Conservation (phyloP, 2,797 vertebrate genomes). For the Limosa lapponica region DNA sequence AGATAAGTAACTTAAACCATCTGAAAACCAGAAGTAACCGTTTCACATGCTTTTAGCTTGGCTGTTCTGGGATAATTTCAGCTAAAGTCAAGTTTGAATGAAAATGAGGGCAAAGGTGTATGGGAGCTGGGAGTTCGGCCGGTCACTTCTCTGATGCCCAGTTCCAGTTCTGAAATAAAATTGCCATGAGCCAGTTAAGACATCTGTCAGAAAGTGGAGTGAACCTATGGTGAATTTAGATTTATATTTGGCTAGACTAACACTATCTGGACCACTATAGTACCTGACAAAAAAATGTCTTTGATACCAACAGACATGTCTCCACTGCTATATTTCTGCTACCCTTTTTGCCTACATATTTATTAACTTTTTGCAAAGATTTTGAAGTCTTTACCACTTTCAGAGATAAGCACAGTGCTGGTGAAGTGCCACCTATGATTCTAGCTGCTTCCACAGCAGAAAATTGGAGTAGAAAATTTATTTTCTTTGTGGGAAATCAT, state of each 20-base stretch:
- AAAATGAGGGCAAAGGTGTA: neutral
- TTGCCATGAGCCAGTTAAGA: neutral
- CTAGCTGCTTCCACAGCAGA: neutral
- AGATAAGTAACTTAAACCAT: neutral
- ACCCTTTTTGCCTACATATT: neutral
- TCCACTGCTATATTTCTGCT: neutral
- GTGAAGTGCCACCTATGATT: neutral
- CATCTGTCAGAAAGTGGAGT: neutral
- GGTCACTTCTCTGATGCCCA: neutral
- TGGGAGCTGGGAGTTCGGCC: neutral
- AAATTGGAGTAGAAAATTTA: neutral
- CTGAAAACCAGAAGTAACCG: neutral
- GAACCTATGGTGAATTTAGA: neutral
- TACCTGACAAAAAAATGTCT: neutral
- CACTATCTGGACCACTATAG: rapidly evolving
- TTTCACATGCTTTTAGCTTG: neutral
- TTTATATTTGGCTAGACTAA: neutral
- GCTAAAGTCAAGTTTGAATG: neutral
- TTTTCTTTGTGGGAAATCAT: neutral
- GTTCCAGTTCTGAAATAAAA: neutral
- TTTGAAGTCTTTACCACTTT: neutral
- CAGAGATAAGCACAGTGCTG: neutral
- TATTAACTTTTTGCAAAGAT: neutral
- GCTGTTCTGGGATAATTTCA: neutral
- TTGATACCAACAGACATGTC: neutral